Base-by-base conservation (phyloP, 2,888 invertebrate genomes). In the Drosophila helvetica region DNA sequence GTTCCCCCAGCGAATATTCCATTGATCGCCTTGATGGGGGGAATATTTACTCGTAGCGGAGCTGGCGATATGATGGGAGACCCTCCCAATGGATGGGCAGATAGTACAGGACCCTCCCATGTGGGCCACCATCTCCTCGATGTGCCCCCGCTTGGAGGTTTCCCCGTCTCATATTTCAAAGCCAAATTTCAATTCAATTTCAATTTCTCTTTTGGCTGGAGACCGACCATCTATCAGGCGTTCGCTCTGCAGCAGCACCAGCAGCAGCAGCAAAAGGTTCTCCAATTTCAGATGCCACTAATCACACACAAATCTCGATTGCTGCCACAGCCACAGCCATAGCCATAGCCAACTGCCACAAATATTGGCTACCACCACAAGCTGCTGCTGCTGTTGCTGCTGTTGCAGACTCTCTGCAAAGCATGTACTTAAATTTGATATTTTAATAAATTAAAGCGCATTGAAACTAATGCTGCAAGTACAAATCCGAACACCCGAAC, bases 391-490 rank as follows among this genome's bases (percentile, higher is more conserved):
- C 17, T 51, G 45, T 22, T 45, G 48, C 33, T 33, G 62, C 63
- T 17, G 25, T 33, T 53, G 45, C 30, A n/a, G 67, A 67, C 46
- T 56, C 64, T 51, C 64, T 53, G 61, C 61, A 47, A 57, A 58
- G 66, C 66, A 54, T 75, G 78, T 85, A 75, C 73, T 80, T 79
- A 75, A 85, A 85, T 86, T 81, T 86, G 84, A 88, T 88, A 85
- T 86, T 86, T 88, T 81, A 86, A 85, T 85, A 85, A 88, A 84
- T 83, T 74, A 82, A 71, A 66, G 55, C 71, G 69, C 76, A 75
- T 66, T 65, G 68, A 74, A 75, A 69, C 68, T 80, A 79, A 76
- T 72, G 79, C 75, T 48, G 54, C 63, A 72, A 56, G 62, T 59
- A 68, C 81, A 78, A 63, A 22, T 22, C 71, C 66, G 42, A 33